A percentile compares a stretch with the other conserved stretches of the same genome.
Evolutionary conservation across 2,888 invertebrate genomes (phyloP).

Genomic region (Stratiomys singularior): DNA sequence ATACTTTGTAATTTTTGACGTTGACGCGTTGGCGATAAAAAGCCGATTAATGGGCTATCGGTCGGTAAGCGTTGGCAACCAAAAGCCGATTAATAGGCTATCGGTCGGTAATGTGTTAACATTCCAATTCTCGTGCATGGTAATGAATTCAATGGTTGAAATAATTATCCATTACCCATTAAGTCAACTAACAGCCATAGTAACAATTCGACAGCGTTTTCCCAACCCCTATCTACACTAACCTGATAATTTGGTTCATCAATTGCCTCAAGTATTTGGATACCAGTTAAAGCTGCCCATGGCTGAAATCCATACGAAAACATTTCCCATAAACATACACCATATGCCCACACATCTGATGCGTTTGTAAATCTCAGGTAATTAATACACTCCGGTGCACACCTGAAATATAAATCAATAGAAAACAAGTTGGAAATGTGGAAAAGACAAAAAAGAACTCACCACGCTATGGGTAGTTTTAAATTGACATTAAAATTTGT

Average conservation of each 20-base stretch:
- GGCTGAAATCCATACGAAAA: slow-evolving; percentile 99
- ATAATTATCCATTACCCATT: no score
- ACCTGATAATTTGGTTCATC: slow-evolving; percentile 90
- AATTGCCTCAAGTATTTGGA: slow-evolving; percentile 94
- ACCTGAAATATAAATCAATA: slow-evolving; percentile 68
- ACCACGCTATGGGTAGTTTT: slow-evolving; percentile 98
- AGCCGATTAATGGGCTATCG: no score
- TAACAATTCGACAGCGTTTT: not conserved
- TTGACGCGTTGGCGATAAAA: no score
- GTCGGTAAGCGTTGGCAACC: no score
- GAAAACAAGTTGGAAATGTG: not conserved
- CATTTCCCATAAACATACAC: slow-evolving; percentile 99
- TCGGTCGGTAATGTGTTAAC: no score
- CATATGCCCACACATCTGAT: slow-evolving; percentile 98
- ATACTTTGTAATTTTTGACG: no score
- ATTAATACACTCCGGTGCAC: slow-evolving; percentile 97
- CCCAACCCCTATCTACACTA: not conserved
- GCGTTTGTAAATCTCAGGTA: slow-evolving; percentile 95
- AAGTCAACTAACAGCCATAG: not conserved
- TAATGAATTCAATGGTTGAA: no score
- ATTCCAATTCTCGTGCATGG: no score
- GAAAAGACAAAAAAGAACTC: slow-evolving; percentile 58
- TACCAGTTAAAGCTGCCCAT: slow-evolving; percentile 94
- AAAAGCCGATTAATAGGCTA: no score
- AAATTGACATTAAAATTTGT: slow-evolving; percentile 97